Evolutionary conservation across 2,113 vertebrate species (phyloP), one percentile per base, ranked within the genome.

Genomic region (Mirounga angustirostris): DNA sequence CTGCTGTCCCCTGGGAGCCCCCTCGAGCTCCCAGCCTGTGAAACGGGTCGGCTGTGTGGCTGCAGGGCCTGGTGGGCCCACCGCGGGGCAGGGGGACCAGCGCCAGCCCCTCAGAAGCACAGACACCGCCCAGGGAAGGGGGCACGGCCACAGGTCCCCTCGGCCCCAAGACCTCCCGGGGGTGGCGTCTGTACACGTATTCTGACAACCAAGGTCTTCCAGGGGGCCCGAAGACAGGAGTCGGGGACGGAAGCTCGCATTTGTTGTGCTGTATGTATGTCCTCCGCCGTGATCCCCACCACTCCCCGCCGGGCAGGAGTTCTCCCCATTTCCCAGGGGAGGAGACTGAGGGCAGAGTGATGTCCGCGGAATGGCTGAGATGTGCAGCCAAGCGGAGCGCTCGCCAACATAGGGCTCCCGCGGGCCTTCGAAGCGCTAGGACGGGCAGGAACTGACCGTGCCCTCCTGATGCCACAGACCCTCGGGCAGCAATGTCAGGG

Each of bases 371-470:
- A 8, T 4, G 19, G 10, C 76, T 6, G 19, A 69, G 61, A 59
- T 10, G 5, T 22, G 0, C 56, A 56, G 13, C 40, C 4, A 2
- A 8, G 0, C 0, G 81, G 50, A 21, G 0, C 0, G 28, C 56
- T 67, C 18, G 3, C 36, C 73, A 13, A 22, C 69, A 0, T 7
- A 19, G 33, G 18, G 73, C 1, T 4, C 36, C 19, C 2, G 73
- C 5, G 0, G 21, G 33, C 43, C 21, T 82, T 7, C 1, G 73
- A 50, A 58, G 65, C n/a, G 1, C 30, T 50, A 11, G n/a, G 84
- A 36, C 16, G 4, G 2, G 28, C 52, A 61, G 61, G 63, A 80
- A 9, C 22, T 18, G 69, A 54, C 52, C 52, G 52, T 54, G 52
- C 52, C 52, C 52, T 54, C 52, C 14, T 12, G 54, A 26, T 36